Conservation (phyloP, 30 jellyfish, hydroid and myxozoan species). For the Sanderia malayensis region DNA sequence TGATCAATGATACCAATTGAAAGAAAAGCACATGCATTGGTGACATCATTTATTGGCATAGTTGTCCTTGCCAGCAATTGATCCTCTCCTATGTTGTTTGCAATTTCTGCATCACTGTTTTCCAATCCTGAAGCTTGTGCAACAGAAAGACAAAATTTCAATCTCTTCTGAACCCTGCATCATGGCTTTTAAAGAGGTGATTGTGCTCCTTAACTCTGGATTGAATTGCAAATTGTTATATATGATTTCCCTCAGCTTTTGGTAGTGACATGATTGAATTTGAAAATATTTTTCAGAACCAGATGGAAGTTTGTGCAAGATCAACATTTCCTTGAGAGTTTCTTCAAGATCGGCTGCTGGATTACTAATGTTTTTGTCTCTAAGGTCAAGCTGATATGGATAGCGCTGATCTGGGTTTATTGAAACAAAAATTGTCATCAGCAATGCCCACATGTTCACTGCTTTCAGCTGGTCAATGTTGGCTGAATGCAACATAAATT, state of each 20-base stretch:
- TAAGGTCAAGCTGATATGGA: constrained; percentile 17
- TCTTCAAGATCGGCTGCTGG: not conserved
- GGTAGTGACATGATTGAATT: not conserved
- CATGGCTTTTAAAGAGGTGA: constrained; percentile 8
- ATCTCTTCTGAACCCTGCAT: not conserved
- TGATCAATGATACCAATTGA: constrained; percentile 15
- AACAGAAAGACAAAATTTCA: constrained; percentile 9
- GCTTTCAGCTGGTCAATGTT: constrained; percentile 6
- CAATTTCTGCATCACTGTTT: constrained; percentile 9
- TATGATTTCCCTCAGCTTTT: not conserved
- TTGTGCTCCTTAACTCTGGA: not conserved
- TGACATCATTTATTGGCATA: constrained; percentile 28
- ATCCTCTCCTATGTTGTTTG: not conserved
- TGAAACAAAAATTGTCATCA: not conserved
- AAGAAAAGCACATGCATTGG: constrained; percentile 24
- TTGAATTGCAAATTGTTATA: not conserved
- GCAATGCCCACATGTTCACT: constrained; percentile 16
- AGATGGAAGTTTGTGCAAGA: not conserved
- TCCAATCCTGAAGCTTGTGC: constrained; percentile 18
- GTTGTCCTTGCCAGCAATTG: not conserved
- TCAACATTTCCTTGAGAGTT: not conserved
- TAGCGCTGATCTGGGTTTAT: constrained; percentile 6
- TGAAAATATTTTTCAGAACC: not conserved
- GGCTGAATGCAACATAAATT: not conserved
- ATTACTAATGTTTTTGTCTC: not conserved